Evolutionary conservation across 37 sponge, comb jelly and placozoan species (phyloP).

Genomic region (Tethya wilhelma): DNA sequence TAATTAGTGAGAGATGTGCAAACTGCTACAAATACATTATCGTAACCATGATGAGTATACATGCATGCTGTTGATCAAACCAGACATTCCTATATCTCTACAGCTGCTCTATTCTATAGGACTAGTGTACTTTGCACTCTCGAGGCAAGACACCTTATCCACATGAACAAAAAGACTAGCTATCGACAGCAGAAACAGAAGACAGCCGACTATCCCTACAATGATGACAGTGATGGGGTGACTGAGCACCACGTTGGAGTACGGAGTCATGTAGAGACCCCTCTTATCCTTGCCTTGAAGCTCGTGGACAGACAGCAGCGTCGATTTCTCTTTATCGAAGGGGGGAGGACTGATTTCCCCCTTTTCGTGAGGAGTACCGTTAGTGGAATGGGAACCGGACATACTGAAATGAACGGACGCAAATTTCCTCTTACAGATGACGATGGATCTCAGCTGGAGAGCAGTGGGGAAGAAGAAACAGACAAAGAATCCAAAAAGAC

Average conservation of each 20-base stretch:
- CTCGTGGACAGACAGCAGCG: background rate
- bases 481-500: constrained; percentile 78
- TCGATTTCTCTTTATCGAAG: background rate
- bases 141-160: background rate
- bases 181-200: constrained; percentile 45
- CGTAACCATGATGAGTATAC: too few relatives aligned
- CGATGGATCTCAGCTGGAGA: constrained; percentile 77
- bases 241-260: constrained; percentile 30
- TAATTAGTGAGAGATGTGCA: too few relatives aligned
- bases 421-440: constrained; percentile 60
- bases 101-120: too few relatives aligned
- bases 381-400: background rate
- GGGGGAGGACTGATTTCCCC: too few relatives aligned
- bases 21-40: too few relatives aligned
- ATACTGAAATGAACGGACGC: background rate
- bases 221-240: constrained; percentile 14
- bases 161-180: constrained; percentile 34
- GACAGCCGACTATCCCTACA: constrained; percentile 17
- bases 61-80: too few relatives aligned
- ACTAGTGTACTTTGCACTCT: too few relatives aligned
- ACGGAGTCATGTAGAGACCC: constrained; percentile 49
- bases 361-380: background rate
- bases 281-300: background rate
- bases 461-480: constrained; percentile 76
- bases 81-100: too few relatives aligned